Conservation (phyloP, 1,140 invertebrate species). For the Anastatus disparis region DNA sequence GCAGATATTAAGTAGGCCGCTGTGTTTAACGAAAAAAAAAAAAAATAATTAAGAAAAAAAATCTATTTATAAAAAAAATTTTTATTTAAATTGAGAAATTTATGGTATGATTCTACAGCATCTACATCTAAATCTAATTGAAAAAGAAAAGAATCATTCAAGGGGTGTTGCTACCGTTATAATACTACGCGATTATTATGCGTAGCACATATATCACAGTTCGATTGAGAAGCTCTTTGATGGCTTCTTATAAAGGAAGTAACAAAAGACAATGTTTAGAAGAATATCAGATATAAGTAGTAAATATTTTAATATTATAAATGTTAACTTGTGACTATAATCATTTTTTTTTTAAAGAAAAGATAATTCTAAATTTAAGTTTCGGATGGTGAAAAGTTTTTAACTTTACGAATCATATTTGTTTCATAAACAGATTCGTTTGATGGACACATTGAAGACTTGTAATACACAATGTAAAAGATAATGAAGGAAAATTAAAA, state of each 20-base stretch:
- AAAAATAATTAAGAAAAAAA: conserved; percentile 1
- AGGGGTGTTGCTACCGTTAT: conserved; percentile 8
- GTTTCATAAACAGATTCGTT: no score
- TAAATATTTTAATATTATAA: neutral
- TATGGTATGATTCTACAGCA: neutral
- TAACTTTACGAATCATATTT: no score
- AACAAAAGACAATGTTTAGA: neutral
- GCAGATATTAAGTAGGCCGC: neutral
- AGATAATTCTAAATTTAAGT: no score
- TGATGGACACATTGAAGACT: no score
- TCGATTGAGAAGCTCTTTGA: conserved; percentile 48
- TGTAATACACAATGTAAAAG: no score
- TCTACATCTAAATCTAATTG: neutral
- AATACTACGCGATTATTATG: neutral
- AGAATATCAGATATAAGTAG: neutral
- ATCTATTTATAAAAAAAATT: no score
- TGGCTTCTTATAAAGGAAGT: conserved; percentile 35
- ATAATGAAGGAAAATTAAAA: no score
- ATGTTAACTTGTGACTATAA: neutral
- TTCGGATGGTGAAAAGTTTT: no score
- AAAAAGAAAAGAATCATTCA: conserved; percentile 16
- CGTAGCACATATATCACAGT: conserved; percentile 57
- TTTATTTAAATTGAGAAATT: neutral
- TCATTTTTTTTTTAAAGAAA: no score
- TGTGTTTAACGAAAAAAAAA: neutral